These are phyloP conservation scores for Chrosomus eos DNA, from an alignment of 2,797 vertebrate species.

Conservation along the genomic window DNA sequence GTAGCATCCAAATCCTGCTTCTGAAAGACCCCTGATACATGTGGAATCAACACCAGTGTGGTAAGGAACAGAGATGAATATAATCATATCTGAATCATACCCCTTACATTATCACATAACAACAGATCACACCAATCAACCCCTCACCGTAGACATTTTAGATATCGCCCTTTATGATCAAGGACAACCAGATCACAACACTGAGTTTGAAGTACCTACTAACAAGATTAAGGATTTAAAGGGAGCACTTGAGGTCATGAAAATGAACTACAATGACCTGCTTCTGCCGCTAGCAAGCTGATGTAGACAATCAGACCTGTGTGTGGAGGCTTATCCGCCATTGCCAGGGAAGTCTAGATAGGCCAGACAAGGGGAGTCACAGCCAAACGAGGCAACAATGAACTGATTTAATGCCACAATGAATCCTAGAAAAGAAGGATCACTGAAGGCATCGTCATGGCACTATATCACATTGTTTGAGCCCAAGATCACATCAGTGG, in stretches of 20 bases:
- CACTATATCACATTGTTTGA: background rate
- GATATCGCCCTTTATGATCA: background rate
- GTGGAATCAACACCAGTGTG: background rate
- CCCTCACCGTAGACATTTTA: background rate
- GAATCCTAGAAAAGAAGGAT: constrained; percentile 1
- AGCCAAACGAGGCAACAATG: background rate
- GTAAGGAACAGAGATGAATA: background rate
- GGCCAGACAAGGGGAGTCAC: constrained; percentile 3
- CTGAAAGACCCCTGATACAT: background rate
- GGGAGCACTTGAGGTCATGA: constrained; percentile 16
- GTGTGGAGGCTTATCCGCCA: constrained; percentile 17
- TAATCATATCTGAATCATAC: background rate
- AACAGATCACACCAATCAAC: background rate
- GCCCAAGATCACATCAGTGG: background rate
- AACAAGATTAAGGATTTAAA: constrained; percentile 4
- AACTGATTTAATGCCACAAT: constrained; percentile 15
- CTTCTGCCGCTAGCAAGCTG: constrained; percentile 12
- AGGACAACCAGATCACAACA: background rate
- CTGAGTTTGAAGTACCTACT: background rate
- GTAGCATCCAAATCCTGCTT: background rate
- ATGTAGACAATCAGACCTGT: constrained; percentile 31
- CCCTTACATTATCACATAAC: background rate
- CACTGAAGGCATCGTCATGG: background rate
- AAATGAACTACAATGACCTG: constrained; percentile 16
- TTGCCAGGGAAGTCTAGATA: background rate